A percentile compares a stretch with the other conserved stretches of the same genome.
These are phyloP conservation scores for Lasioglossum lativentre DNA, from an alignment of 2,888 invertebrate genomes.

Conservation along the genomic window DNA sequence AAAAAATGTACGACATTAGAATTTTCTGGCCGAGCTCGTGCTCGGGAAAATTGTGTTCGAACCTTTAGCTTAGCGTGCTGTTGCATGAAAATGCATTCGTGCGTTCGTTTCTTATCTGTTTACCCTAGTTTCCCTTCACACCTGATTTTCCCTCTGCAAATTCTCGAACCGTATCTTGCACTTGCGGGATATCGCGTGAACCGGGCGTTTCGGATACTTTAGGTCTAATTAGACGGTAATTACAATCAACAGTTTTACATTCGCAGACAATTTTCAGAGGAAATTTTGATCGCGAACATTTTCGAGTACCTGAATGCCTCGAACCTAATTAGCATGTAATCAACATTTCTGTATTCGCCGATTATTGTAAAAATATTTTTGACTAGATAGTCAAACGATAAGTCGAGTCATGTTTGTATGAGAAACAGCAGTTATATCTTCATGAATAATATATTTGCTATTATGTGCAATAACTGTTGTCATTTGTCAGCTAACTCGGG, in stretches of 20 bases:
- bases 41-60: not conserved
- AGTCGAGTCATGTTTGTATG: not conserved
- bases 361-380: not conserved
- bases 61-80: not conserved
- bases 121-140: not conserved
- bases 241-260: not conserved
- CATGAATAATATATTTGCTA: not conserved
- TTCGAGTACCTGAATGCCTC: too few species aligned
- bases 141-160: not conserved
- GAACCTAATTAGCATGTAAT: too few species aligned
- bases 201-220: too few species aligned
- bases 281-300: not conserved
- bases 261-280: not conserved
- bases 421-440: not conserved
- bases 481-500: not conserved
- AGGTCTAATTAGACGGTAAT: not conserved
- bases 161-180: not conserved
- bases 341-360: too few species aligned
- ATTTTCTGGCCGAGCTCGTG: not conserved
- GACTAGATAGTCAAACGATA: too few species aligned
- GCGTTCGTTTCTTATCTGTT: conserved; percentile 3
- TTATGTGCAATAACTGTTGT: not conserved
- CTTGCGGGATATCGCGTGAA: not conserved
- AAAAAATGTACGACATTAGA: not conserved
- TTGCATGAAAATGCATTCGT: not conserved